A percentile compares a stretch with the other conserved stretches of the same genome.
phyloP scores from a whole-genome alignment of 2,888 invertebrate species.

The Panzeria rudis region DNA sequence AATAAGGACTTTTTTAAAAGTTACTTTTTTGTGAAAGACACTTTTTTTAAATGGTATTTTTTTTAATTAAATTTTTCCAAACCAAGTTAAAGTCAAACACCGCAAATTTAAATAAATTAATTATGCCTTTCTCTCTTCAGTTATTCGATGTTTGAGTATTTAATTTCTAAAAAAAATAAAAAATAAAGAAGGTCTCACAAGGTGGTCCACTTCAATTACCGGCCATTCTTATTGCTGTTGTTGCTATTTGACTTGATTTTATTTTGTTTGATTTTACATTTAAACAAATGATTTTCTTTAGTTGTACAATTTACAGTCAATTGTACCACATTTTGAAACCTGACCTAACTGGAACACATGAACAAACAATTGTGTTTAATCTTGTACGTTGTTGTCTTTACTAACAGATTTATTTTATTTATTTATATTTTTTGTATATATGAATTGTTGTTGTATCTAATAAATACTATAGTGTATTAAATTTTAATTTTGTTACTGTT shows the following conservation, averaged over 20 bases:
- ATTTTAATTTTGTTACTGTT: conserved; percentile 65
- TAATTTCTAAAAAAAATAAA: not conserved
- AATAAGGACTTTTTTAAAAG: not conserved
- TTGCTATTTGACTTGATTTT: conserved; percentile 24
- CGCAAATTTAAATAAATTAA: not conserved
- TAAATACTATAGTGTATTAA: conserved; percentile 31
- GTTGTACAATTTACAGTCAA: conserved; percentile 70
- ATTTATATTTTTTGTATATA: conserved; percentile 19
- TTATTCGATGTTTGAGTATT: not conserved
- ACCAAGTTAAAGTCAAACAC: not conserved
- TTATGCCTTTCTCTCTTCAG: not conserved
- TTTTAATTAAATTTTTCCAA: no score
- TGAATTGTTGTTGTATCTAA: conserved; percentile 17
- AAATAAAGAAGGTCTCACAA: conserved; percentile 81
- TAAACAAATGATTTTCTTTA: conserved; percentile 49
- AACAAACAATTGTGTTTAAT: conserved; percentile 67
- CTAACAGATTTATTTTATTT: conserved; percentile 50
- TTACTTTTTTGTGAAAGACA: not conserved
- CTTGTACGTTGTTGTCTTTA: conserved; percentile 60
- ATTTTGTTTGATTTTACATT: conserved; percentile 60
- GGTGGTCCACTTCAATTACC: conserved; percentile 77
- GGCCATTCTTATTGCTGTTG: conserved; percentile 64
- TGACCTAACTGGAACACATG: conserved; percentile 72
- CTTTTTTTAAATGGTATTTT: not conserved
- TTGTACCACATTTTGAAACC: conserved; percentile 80